Percentiles rank a stretch among this genome's conserved stretches.
Conservation (phyloP, 2,888 invertebrate genomes). For the Trichogramma dendrolimi region DNA sequence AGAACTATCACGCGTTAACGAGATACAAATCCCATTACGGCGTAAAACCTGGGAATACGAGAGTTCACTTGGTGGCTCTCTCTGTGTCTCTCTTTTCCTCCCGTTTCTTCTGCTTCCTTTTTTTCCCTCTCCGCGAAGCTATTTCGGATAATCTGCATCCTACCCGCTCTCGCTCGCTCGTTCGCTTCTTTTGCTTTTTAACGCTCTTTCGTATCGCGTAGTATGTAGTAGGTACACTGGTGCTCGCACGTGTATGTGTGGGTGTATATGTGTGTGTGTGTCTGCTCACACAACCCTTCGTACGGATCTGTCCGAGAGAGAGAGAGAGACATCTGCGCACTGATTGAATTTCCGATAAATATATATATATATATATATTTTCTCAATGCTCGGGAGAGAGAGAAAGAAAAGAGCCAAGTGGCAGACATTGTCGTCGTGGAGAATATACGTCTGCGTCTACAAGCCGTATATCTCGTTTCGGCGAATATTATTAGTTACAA, state of each 20-base stretch:
- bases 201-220: slow-evolving; percentile 8
- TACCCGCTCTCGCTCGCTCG: slow-evolving; percentile 3
- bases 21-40: slow-evolving; percentile 54
- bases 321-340: slow-evolving; percentile 50
- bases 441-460: not conserved
- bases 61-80: slow-evolving; percentile 13
- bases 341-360: slow-evolving; percentile 53
- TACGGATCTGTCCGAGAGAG: too few relatives aligned
- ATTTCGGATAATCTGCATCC: slow-evolving; percentile 44
- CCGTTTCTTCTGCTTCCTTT: slow-evolving; percentile 37
- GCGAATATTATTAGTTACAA: too few relatives aligned
- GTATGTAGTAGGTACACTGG: slow-evolving; percentile 9
- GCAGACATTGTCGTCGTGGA: not conserved
- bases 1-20: slow-evolving; percentile 53
- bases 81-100: slow-evolving; percentile 43
- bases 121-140: slow-evolving; percentile 32
- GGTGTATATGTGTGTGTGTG: slow-evolving; percentile 10
- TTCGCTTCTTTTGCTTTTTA: slow-evolving; percentile 11
- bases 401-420: slow-evolving; percentile 8
- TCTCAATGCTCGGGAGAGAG: slow-evolving; percentile 30
- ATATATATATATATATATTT: slow-evolving; percentile 44
- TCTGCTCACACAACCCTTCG: slow-evolving; percentile 13
- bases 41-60: slow-evolving; percentile 35
- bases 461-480: too few relatives aligned
- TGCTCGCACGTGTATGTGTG: slow-evolving; percentile 8